A percentile compares a stretch with the other conserved stretches of the same genome.
phyloP scores from a whole-genome alignment of 2,113 vertebrate species.

The Nothoprocta perdicaria region DNA sequence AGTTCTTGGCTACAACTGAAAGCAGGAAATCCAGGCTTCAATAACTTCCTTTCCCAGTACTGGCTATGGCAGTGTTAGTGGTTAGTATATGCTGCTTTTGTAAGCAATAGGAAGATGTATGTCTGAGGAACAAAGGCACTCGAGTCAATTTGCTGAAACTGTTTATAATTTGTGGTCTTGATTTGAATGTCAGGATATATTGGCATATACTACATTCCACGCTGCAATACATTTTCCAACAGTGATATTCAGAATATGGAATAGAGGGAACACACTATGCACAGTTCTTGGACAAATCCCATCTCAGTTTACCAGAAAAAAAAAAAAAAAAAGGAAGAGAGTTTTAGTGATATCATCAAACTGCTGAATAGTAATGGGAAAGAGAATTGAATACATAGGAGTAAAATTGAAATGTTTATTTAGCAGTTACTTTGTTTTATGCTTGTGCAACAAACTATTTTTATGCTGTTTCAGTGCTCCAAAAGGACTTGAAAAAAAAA shows the following conservation, averaged over 20 bases:
- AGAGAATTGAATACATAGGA: background rate
- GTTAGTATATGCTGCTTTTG: slow-evolving; percentile 83
- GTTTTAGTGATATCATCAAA: background rate
- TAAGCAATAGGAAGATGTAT: slow-evolving; percentile 86
- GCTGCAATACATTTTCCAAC: slow-evolving; percentile 68
- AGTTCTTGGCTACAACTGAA: slow-evolving; percentile 90
- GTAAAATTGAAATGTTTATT: slow-evolving; percentile 44
- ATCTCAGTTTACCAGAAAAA: slow-evolving; percentile 28
- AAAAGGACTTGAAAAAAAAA: slow-evolving; percentile 32
- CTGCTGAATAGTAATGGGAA: slow-evolving; percentile 21
- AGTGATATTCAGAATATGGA: slow-evolving; percentile 69
- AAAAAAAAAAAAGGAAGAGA: slow-evolving; percentile 2
- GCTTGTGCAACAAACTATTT: slow-evolving; percentile 70
- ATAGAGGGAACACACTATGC: slow-evolving; percentile 14
- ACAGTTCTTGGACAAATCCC: slow-evolving; percentile 7
- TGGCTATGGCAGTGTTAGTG: slow-evolving; percentile 80
- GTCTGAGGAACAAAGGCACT: slow-evolving; percentile 86
- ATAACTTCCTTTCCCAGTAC: slow-evolving; percentile 94
- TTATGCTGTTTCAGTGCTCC: slow-evolving; percentile 50
- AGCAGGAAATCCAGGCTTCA: slow-evolving; percentile 96
- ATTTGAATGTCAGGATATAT: slow-evolving; percentile 82
- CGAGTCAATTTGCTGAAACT: slow-evolving; percentile 88
- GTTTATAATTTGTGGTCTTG: slow-evolving; percentile 90
- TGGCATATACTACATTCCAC: slow-evolving; percentile 71
- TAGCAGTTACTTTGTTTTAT: slow-evolving; percentile 63